Base-by-base conservation (phyloP, 2,888 invertebrate genomes). In the Leucoma salicis region DNA sequence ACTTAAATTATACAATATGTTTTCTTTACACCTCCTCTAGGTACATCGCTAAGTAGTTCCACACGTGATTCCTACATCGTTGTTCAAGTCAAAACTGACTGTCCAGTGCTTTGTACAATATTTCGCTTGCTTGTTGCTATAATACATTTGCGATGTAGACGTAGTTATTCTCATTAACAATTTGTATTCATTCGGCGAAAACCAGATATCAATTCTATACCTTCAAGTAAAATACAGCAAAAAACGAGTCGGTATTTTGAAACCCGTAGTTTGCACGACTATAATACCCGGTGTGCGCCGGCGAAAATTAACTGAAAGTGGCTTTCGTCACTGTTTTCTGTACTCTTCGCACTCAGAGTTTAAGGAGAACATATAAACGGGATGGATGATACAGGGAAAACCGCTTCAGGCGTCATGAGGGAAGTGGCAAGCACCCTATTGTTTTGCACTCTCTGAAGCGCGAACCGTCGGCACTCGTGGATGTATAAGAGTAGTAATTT, bases 231-330 rank as follows among this genome's bases (percentile, higher is more conserved):
- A 52, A 49, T 42, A 33, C 33, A 31, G 38, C 42, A 63, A 62
- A 77, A 77, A 69, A 67, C 62, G 69, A 67, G 70, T 66, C 70
- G 63, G 68, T 69, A 68, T 70, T 72, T 70, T 66, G 63, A 66
- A 66, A 12, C 52, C 50, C 53, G 53, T 62, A 68, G 62, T 66
- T 67, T 59, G 66, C 64, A 67, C 68, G 63, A 66, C 75, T 72
- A 73, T 64, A 74, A 73, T 72, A 69, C 71, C 68, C 65, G 68
- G 69, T 68, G 68, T 70, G 72, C 76, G 74, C 74, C 72, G 78
- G 76, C 78, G 76, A 79, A 86, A 88, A 88, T 88, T 88, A 86
- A 82, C 86, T 78, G 66, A 81, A 82, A 87, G 85, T 83, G 79
- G 78, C 83, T 82, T 82, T 77, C 66, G 72, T 72, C 64, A 62